Evolutionary conservation across 92 coral and sea anemone genomes (phyloP), one percentile per base, ranked within the genome.

Genomic region (Zoanthus solanderi): DNA sequence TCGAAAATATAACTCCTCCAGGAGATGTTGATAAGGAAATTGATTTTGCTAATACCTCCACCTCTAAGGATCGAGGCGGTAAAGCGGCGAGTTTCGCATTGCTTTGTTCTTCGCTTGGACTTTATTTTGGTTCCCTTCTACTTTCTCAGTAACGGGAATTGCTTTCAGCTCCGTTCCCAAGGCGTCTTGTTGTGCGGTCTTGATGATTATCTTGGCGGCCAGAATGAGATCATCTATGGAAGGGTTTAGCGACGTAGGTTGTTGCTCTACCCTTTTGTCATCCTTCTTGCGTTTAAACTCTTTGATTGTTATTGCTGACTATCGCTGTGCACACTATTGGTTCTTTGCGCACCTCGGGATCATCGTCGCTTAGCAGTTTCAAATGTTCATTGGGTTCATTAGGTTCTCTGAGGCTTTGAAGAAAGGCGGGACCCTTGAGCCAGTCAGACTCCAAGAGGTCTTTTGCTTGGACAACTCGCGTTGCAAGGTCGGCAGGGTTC

Each of bases 401-500:
- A 29, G 53, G 16, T 5, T 57, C 32, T 77, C 54, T 15, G 28
- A 42, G 42, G 16, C 34, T 76, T 46, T 18, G 76, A 10, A 72
- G 76, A 72, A 72, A 37, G 76, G 17, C 52, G 8, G 81, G 23
- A 48, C 80, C 90, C 11, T 69, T 54, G 54, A 87, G 44, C 90
- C 86, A 87, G 66, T 65, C 47, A 8, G 85, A 78, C 73, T 75
- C 89, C 48, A 67, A 11, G 11, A 87, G 65, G 2, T 29, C 18
- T 8, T 87, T 32, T 4, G 71, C 76, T 18, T 65, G 63, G 12
- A 14, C 9, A 67, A 88, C 88, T 15, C 91, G 75, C 45, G 92
- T 83, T 14, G 92, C 88, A 9, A 72, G 83, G 45, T 89, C 92
- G 14, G 88, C 92, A 12, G 92, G 92, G 60, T 89, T 89, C 17